Percentiles rank a stretch among this genome's conserved stretches.
Conservation (phyloP, 2,888 invertebrate species). For the Chymomyza caudatula region DNA sequence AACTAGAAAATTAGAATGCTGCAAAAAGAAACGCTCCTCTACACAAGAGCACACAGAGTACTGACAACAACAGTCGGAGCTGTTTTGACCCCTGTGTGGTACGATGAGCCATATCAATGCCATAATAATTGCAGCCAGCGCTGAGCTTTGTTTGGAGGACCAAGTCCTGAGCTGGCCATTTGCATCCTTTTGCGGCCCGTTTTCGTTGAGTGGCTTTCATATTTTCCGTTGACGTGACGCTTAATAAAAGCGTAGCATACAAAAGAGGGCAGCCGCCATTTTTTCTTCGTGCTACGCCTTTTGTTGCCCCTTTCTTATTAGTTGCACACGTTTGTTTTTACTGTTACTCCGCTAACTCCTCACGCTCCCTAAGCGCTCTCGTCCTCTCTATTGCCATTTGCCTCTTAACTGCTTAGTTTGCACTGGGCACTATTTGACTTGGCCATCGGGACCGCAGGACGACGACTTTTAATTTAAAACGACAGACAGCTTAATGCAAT, state of each 20-base stretch:
- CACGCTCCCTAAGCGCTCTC: not conserved
- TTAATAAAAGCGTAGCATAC: constrained; percentile 46
- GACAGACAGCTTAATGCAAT: constrained; percentile 16
- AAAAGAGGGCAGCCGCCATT: constrained; percentile 8
- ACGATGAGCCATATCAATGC: not conserved
- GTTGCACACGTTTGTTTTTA: constrained; percentile 23
- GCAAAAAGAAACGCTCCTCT: not conserved
- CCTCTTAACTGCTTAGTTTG: constrained; percentile 52
- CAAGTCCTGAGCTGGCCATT: not conserved
- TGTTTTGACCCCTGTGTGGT: not conserved
- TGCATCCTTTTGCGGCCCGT: not conserved
- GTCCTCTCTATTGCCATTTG: constrained; percentile 34
- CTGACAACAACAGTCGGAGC: too few species aligned
- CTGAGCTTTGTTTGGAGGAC: not conserved
- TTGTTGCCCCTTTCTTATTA: constrained; percentile 12
- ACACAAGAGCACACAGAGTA: too few species aligned
- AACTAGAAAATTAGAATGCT: not conserved
- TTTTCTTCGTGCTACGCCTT: not conserved
- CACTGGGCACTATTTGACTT: constrained; percentile 42
- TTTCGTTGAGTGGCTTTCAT: constrained; percentile 51
- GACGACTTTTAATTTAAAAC: constrained; percentile 39
- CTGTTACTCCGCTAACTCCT: constrained; percentile 17
- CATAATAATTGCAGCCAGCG: not conserved
- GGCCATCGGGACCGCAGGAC: constrained; percentile 6
- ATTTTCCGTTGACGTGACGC: constrained; percentile 62